Evolutionary conservation across 1,140 invertebrate species (phyloP).

Genomic region (Brachionus calyciflorus): DNA sequence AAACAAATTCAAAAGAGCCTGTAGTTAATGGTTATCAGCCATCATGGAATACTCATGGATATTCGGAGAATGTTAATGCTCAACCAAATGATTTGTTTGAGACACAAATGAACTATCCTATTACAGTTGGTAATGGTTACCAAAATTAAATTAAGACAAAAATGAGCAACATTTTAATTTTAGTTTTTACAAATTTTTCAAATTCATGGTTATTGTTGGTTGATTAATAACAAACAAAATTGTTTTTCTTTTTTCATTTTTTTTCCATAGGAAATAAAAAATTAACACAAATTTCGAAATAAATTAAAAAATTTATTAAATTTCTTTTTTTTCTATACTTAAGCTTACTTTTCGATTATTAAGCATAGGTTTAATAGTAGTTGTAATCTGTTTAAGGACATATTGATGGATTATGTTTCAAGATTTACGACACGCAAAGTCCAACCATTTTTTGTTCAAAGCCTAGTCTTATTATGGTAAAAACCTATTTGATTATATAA

Average conservation of each 20-base stretch:
- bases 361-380: no score
- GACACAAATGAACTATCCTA: neutral
- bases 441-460: no score
- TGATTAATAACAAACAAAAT: neutral
- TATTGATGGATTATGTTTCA: no score
- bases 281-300: no score
- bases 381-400: no score
- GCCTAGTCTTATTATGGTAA: no score
- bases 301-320: no score
- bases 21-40: neutral
- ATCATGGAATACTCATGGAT: neutral
- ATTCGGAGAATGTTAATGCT: neutral
- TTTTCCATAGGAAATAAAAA: slow-evolving; percentile 12
- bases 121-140: slow-evolving; percentile 11
- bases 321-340: no score
- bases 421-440: no score
- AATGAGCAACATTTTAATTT: no score
- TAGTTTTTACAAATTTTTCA: neutral
- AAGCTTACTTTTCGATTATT: no score
- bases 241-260: neutral
- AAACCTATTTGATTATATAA: no score
- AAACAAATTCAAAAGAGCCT: slow-evolving; percentile 17
- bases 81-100: slow-evolving; percentile 14
- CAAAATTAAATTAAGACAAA: neutral
- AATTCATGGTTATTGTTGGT: slow-evolving; percentile 23